Evolutionary conservation across 2,113 vertebrate species (phyloP).

Genomic region (Aplodontia rufa): DNA sequence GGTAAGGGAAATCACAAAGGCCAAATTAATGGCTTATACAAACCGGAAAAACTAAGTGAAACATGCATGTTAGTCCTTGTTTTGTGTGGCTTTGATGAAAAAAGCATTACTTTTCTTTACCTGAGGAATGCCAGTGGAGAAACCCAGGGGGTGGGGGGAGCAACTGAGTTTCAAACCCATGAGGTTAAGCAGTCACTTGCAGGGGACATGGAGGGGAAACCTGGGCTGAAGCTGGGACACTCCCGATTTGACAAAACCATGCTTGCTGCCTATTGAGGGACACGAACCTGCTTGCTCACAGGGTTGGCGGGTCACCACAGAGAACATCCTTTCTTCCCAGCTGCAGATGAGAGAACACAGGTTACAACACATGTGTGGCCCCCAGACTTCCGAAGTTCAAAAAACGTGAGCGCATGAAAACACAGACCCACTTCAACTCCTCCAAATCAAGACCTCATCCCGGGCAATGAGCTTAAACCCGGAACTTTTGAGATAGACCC

Average conservation of each 20-base stretch:
- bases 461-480: neutral
- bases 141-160: neutral
- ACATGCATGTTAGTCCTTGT: slow-evolving; percentile 53
- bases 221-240: neutral
- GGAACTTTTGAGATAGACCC: neutral
- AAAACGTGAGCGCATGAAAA: neutral
- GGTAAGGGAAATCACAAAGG: slow-evolving; percentile 45
- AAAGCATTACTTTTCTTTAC: slow-evolving; percentile 30
- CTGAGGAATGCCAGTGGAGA: slow-evolving; percentile 1
- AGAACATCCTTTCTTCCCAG: slow-evolving; percentile 55
- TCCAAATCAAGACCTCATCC: neutral
- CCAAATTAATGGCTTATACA: slow-evolving; percentile 39
- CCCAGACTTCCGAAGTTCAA: neutral
- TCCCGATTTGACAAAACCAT: neutral
- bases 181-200: neutral
- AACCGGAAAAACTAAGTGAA: slow-evolving; percentile 63
- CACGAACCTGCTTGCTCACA: slow-evolving; percentile 78
- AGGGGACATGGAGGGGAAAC: neutral
- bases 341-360: slow-evolving; percentile 47
- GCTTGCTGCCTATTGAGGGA: neutral
- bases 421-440: neutral
- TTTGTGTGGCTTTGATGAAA: slow-evolving; percentile 46
- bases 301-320: neutral
- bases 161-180: neutral
- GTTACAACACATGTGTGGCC: fast-evolving